A percentile compares a stretch with the other conserved stretches of the same genome.
Evolutionary conservation across 2,888 invertebrate genomes (phyloP).

Genomic region (Acronicta alni): DNA sequence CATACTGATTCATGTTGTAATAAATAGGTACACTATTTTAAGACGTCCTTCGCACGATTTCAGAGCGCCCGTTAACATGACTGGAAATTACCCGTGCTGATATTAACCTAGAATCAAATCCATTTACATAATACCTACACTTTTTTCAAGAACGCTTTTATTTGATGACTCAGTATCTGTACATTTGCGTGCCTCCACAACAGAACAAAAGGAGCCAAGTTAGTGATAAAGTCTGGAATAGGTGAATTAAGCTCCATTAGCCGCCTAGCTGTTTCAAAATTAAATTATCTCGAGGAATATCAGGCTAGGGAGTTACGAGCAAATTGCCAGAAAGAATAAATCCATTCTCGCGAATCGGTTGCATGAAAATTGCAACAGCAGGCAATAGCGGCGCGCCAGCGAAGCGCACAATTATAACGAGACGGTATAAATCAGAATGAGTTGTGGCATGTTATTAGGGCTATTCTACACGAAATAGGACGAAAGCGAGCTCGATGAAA

Average conservation of each 20-base stretch:
- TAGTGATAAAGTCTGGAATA: conserved; percentile 59
- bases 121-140: conserved; percentile 72
- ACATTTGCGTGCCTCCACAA: conserved; percentile 57
- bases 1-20: conserved; percentile 76
- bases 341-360: conserved; percentile 84
- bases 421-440: conserved; percentile 89
- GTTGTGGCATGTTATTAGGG: conserved; percentile 89
- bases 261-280: conserved; percentile 69
- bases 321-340: conserved; percentile 86
- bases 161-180: conserved; percentile 60
- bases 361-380: conserved; percentile 87
- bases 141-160: conserved; percentile 61
- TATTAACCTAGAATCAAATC: conserved; percentile 75
- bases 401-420: conserved; percentile 89
- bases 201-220: conserved; percentile 60
- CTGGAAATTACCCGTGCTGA: conserved; percentile 77
- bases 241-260: conserved; percentile 73
- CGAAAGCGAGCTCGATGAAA: conserved; percentile 77
- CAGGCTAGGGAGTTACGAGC: conserved; percentile 74
- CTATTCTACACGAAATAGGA: conserved; percentile 83
- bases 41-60: conserved; percentile 85
- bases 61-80: conserved; percentile 77
- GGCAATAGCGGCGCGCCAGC: conserved; percentile 83
- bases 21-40: conserved; percentile 83
- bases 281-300: conserved; percentile 77